Conservation (phyloP, 2,797 vertebrate species). For the Bufotes viridis region DNA sequence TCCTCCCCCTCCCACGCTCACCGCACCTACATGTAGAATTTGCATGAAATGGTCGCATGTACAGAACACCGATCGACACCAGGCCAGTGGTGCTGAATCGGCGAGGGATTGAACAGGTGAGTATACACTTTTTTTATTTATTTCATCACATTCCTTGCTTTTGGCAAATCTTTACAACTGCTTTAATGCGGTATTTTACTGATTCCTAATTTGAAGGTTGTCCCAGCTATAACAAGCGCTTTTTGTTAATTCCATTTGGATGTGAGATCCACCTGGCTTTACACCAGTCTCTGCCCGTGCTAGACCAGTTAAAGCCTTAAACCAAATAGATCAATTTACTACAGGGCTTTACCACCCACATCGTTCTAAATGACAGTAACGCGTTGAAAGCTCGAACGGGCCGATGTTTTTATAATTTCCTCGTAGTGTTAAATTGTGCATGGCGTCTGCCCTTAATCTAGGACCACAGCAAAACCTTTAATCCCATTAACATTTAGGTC, state of each 20-base stretch:
- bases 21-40: too few species aligned
- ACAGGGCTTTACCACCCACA: constrained; percentile 50
- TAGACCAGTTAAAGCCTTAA: constrained; percentile 52
- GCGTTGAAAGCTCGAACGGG: constrained; percentile 41
- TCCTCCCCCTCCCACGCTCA: too few species aligned
- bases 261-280: constrained; percentile 42
- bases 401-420: constrained; percentile 30
- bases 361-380: constrained; percentile 35
- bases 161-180: background rate
- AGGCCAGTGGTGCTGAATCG: too few species aligned
- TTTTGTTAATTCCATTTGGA: constrained; percentile 37
- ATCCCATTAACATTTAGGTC: constrained; percentile 16
- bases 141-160: too few species aligned
- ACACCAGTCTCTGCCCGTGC: constrained; percentile 37
- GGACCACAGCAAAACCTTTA: constrained; percentile 7
- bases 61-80: too few species aligned
- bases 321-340: constrained; percentile 55
- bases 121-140: too few species aligned
- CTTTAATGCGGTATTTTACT: background rate
- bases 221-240: constrained; percentile 9
- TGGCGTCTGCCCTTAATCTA: constrained; percentile 31
- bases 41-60: too few species aligned
- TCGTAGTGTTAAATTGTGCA: constrained; percentile 44
- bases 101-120: too few species aligned
- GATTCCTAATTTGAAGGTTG: background rate